Evolutionary conservation across 2,888 invertebrate genomes (phyloP), one percentile per base, ranked within the genome.

Genomic region (Choristoneura rosaceana): DNA sequence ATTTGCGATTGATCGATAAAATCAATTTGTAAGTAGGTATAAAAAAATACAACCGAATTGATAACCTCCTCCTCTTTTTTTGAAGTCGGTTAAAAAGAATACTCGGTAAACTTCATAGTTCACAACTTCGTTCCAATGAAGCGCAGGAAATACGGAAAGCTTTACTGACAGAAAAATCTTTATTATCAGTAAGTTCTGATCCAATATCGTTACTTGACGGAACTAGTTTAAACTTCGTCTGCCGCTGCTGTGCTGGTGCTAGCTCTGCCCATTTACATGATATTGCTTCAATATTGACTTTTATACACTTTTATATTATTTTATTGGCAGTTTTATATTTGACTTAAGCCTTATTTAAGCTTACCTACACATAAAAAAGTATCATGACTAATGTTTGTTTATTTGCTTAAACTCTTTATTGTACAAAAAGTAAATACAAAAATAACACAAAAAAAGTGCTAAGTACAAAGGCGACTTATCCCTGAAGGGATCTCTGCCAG

Each of bases 201-300:
- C 50, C 64, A 64, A 64, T 64, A 64, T 64, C 64, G 50, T 50
- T 50, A 64, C 33, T 34, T 15, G 33, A 34, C 33, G n/a, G 34
- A 64, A 64, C 64, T 64, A 64, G 64, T 64, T 64, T 64, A 64
- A 64, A 64, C 64, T 64, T 64, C 25, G 43, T 15, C 64, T 34
- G 43, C 61, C 38, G 38, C 7, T 61, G 45, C 25, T 8, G 45
- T 34, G 43, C 61, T 61, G 17, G 15, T 61, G 62, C 14, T 4
- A 17, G 33, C 10, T 38, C 15, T 5, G 25, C 45, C 25, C 17
- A 34, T 64, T 50, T 50, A 64, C 64, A 55, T 55, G 55, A 33
- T 17, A 55, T 55, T 9, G 25, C 55, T 55, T 55, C 55, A 55
- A 25, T 55, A 52, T 52, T 15, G 50, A 52, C n/a, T 52, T 52